These are phyloP conservation scores for Brachypodius melanocephalos DNA, from an alignment of 2,113 vertebrate species.

Conservation along the genomic window DNA sequence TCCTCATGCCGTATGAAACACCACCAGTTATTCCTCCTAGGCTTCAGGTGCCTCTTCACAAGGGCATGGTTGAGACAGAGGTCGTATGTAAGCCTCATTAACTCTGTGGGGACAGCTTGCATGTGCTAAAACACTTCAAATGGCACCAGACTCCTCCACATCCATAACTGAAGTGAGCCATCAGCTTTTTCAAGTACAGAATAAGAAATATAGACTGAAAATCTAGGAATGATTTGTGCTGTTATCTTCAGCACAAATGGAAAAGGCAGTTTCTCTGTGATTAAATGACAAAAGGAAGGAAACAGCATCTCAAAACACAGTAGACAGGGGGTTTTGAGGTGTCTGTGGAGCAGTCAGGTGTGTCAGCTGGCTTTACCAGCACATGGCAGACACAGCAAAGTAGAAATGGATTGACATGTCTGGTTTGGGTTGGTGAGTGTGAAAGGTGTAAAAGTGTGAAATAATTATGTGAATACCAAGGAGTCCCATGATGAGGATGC, in stretches of 20 bases:
- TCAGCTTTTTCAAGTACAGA: neutral
- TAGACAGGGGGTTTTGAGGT: neutral
- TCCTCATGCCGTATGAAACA: neutral
- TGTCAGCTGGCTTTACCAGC: neutral
- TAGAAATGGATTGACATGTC: neutral
- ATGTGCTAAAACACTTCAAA: neutral
- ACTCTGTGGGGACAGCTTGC: neutral
- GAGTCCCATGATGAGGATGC: neutral
- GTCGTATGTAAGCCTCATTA: neutral
- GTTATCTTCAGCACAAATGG: neutral
- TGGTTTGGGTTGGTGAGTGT: neutral
- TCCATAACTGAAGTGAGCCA: neutral
- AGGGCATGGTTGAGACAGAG: neutral
- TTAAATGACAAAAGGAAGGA: neutral
- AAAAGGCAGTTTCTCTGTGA: neutral
- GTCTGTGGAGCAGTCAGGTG: neutral
- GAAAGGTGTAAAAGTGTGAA: neutral
- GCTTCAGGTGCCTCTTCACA: neutral
- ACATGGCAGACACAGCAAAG: rapidly evolving
- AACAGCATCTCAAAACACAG: neutral
- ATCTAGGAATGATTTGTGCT: rapidly evolving
- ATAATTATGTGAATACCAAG: neutral
- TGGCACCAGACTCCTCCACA: neutral
- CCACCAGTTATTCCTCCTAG: neutral
- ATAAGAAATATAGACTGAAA: neutral